These are phyloP conservation scores for Tachysurus vachellii DNA, from an alignment of 2,113 vertebrate species.

Conservation along the genomic window DNA sequence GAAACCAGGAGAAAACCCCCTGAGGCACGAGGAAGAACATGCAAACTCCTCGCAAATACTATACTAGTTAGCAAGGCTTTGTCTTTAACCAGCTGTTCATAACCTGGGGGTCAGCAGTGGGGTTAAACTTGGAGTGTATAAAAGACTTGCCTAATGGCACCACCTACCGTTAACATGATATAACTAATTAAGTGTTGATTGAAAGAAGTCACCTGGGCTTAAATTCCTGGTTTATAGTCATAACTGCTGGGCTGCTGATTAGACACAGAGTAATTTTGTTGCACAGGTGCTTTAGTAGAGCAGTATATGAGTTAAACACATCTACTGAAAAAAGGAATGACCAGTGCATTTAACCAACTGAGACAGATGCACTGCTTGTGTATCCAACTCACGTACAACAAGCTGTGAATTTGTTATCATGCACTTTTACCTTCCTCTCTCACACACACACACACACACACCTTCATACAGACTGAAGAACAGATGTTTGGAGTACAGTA, in stretches of 20 bases:
- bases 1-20: too few species aligned
- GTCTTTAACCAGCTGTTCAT: neutral
- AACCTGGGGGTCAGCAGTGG: too few species aligned
- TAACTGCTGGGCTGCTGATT: too few species aligned
- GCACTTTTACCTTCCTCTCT: neutral
- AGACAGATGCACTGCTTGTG: neutral
- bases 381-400: neutral
- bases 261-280: neutral
- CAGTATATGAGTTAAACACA: neutral
- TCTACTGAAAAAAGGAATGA: neutral
- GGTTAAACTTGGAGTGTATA: too few species aligned
- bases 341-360: neutral
- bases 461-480: neutral
- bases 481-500: neutral
- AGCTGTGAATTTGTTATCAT: neutral
- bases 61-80: neutral
- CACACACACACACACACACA: neutral
- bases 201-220: too few species aligned
- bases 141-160: too few species aligned
- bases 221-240: too few species aligned
- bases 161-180: too few species aligned
- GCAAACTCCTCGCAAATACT: neutral
- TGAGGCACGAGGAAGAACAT: too few species aligned
- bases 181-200: too few species aligned
- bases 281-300: neutral